Evolutionary conservation across 2,113 vertebrate genomes (phyloP), one percentile per base, ranked within the genome.

Genomic region (Anseranas semipalmata): DNA sequence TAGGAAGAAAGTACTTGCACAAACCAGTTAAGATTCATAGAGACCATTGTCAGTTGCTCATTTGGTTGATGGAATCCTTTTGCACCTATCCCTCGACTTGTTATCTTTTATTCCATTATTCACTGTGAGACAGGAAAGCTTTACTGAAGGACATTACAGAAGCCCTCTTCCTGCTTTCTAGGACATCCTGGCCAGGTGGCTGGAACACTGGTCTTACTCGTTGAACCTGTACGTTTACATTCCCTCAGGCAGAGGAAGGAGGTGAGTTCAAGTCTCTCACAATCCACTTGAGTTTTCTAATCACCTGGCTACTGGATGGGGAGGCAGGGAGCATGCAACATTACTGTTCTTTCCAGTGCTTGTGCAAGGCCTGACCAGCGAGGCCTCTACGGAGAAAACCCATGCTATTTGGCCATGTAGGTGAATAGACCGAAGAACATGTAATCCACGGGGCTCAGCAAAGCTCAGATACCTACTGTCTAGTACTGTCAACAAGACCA

Each of bases 351-450:
- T 67, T 76, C 20, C 24, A 30, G 13, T 50, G 41, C 15, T 82
- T 65, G 13, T 81, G 11, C 20, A 85, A 56, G 30, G 15, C n/a
- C 28, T 75, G 55, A 59, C 12, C 7, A 79, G 33, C 67, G n/a
- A 77, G 28, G 12, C 1, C 3, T 67, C 30, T 55, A 91, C 28
- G 43, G 45, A 87, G 76, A 72, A 70, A n/a, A 8, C 0, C 0
- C 2, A 8, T 18, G 27, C 9, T 37, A 16, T 19, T 46, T 78
- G 70, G 9, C 15, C 6, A 24, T 2, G 4, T 35, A 85, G 10
- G 9, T 78, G 37, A 4, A 37, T 28, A 75, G 22, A 15, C 5
- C n/a, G 32, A 87, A 85, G n/a, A 89, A 22, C 15, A 28, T 0
- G 0, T 14, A 48, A 14, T n/a, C 60, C 53, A 3, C n/a, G 41